These are phyloP conservation scores for Drosophila albomicans DNA, from an alignment of 1,140 invertebrate genomes.

Conservation along the genomic window DNA sequence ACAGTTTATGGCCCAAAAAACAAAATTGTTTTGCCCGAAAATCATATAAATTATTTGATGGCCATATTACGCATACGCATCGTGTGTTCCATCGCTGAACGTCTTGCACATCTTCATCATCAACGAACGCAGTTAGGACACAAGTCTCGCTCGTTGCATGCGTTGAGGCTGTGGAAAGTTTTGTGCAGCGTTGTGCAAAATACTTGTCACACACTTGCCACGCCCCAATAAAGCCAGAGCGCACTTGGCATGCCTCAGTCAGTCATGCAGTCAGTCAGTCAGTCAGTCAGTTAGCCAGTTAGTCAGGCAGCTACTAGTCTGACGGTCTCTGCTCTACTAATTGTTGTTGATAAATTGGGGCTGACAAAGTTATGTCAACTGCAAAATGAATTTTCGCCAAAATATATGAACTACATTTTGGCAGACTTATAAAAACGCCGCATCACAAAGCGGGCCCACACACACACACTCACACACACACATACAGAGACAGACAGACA, in stretches of 20 bases:
- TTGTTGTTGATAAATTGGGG: conserved; percentile 82
- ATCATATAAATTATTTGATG: conserved; percentile 64
- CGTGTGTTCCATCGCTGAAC: conserved; percentile 25
- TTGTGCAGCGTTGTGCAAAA: conserved; percentile 67
- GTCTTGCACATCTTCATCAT: conserved; percentile 15
- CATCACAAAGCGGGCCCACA: conserved; percentile 33
- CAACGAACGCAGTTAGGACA: conserved; percentile 18
- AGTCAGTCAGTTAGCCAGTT: not conserved
- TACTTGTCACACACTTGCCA: conserved; percentile 80
- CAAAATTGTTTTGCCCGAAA: conserved; percentile 25
- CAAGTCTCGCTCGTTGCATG: conserved; percentile 58
- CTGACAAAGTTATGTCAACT: conserved; percentile 83
- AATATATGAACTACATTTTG: conserved; percentile 82
- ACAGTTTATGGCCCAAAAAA: conserved; percentile 22
- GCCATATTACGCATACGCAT: conserved; percentile 73
- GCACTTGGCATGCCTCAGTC: conserved; percentile 27
- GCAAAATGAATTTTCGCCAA: conserved; percentile 83
- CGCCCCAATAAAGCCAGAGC: conserved; percentile 42
- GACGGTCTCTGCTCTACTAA: conserved; percentile 70
- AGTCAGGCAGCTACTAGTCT: conserved; percentile 19
- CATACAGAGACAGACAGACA: conserved; percentile 4
- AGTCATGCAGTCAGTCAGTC: conserved; percentile 3
- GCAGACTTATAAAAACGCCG: conserved; percentile 78
- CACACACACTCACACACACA: conserved; percentile 13
- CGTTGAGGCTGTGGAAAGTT: conserved; percentile 63